phyloP scores from a whole-genome alignment of 2,113 vertebrate species.

The Vireo altiloquus region DNA sequence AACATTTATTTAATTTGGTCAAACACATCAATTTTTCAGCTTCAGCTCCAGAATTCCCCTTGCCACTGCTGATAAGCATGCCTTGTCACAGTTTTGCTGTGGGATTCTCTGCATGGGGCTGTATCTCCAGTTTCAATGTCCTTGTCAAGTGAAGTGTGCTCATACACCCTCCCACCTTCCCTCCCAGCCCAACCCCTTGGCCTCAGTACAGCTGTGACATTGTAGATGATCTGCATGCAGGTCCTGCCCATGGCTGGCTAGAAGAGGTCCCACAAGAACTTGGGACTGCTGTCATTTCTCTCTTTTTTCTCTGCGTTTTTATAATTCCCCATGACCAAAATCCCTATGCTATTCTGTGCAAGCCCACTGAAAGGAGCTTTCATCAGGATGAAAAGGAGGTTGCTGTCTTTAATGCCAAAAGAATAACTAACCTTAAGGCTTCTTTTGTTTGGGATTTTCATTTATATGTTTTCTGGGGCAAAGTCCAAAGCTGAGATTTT shows the following conservation, averaged over 20 bases:
- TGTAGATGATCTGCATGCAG: not conserved
- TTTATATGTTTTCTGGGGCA: not conserved
- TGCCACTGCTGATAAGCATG: not conserved
- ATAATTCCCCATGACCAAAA: not conserved
- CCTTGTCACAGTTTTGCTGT: not conserved
- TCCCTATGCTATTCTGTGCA: not conserved
- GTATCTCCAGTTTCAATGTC: not conserved
- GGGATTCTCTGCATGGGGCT: not conserved
- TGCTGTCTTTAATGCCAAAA: not conserved
- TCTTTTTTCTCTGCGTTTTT: not conserved
- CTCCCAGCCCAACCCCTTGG: not conserved
- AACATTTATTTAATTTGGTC: not conserved
- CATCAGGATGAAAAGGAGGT: not conserved
- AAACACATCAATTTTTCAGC: not conserved
- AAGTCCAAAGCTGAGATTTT: not conserved
- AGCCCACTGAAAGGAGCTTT: not conserved
- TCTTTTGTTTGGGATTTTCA: not conserved
- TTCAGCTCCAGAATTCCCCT: not conserved
- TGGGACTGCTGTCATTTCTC: not conserved
- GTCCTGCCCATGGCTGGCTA: not conserved
- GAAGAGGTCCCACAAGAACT: not conserved
- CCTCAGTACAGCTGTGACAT: not conserved
- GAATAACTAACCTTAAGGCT: not conserved
- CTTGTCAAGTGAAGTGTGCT: not conserved
- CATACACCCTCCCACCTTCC: rapidly evolving